A percentile compares a stretch with the other conserved stretches of the same genome.
These are phyloP conservation scores for Calameuta pallipes DNA, from an alignment of 2,888 invertebrate species.

Conservation along the genomic window DNA sequence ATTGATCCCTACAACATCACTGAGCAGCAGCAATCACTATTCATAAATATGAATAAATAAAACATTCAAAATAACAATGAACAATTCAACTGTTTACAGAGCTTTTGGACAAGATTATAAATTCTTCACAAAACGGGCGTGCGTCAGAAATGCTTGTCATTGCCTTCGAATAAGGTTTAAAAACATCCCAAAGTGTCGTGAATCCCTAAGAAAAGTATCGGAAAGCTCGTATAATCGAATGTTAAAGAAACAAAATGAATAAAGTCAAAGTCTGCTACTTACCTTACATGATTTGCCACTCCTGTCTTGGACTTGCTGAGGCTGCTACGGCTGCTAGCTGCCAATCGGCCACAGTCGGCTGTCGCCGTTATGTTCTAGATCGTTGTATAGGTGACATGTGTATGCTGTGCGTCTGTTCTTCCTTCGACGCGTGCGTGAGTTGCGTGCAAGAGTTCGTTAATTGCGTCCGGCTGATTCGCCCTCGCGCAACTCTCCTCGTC, in stretches of 20 bases:
- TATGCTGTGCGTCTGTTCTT: not conserved
- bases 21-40: not conserved
- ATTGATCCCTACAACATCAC: not conserved
- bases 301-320: slow-evolving; percentile 30
- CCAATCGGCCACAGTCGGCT: slow-evolving; percentile 25
- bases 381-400: not conserved
- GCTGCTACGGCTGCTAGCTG: slow-evolving; percentile 31
- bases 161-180: not conserved
- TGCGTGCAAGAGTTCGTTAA: not conserved
- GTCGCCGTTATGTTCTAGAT: not conserved
- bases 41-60: not conserved
- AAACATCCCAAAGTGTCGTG: not conserved
- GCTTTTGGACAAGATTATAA: not conserved
- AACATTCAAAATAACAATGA: not conserved
- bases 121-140: not conserved
- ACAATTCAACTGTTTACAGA: not conserved
- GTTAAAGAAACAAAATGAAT: slow-evolving; percentile 21
- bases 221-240: not conserved
- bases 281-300: slow-evolving; percentile 54
- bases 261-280: slow-evolving; percentile 23
- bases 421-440: not conserved
- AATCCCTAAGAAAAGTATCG: not conserved
- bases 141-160: not conserved
- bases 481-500: too few relatives aligned
- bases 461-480: too few relatives aligned